phyloP scores from a whole-genome alignment of 1,140 invertebrate genomes.

The Atta texana region DNA sequence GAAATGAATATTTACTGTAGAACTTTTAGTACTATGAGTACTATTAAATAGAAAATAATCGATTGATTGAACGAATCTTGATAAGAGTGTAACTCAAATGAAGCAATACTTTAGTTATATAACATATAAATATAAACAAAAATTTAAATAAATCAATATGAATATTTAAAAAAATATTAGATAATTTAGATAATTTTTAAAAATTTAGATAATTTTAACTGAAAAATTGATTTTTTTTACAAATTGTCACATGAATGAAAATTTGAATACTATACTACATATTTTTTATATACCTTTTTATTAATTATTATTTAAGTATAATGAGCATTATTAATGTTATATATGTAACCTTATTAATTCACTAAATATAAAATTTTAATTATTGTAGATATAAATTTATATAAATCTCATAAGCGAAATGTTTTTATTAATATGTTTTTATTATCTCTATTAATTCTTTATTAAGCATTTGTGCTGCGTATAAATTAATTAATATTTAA shows the following conservation, averaged over 20 bases:
- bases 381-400: neutral
- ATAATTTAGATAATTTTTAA: too few relatives aligned
- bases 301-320: neutral
- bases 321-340: neutral
- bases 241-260: neutral
- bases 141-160: neutral
- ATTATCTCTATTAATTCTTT: neutral
- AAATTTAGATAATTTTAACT: neutral
- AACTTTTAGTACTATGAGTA: neutral
- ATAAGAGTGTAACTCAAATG: neutral
- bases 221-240: neutral
- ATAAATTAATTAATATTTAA: neutral
- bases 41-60: neutral
- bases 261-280: neutral
- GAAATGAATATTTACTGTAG: neutral
- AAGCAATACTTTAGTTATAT: neutral
- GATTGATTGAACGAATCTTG: neutral
- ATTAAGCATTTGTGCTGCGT: neutral
- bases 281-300: neutral
- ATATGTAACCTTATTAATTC: neutral
- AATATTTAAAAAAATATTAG: neutral
- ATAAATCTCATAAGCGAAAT: neutral
- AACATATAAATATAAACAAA: neutral
- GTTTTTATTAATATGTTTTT: too few relatives aligned
- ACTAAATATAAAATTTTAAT: constrained; percentile 10